These are phyloP conservation scores for Temnopleurus reevesii DNA, from an alignment of 53 echinoderm and acorn worm genomes.

Conservation along the genomic window DNA sequence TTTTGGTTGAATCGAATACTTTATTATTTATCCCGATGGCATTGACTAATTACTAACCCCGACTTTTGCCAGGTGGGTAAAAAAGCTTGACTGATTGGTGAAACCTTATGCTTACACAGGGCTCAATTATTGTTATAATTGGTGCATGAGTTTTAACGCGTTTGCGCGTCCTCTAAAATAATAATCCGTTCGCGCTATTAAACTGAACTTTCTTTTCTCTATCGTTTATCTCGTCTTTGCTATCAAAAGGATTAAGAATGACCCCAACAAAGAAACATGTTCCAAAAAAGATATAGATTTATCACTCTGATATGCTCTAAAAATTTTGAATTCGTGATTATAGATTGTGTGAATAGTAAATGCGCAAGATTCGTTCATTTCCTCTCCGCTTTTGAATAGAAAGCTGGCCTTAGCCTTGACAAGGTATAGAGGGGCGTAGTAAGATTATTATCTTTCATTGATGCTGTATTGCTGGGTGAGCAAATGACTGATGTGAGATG, in stretches of 20 bases:
- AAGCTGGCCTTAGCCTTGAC: neutral
- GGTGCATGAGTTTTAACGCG: constrained; percentile 22
- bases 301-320: neutral
- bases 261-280: constrained; percentile 1
- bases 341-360: neutral
- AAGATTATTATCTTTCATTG: neutral
- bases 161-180: constrained; percentile 3
- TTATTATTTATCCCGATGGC: too few species aligned
- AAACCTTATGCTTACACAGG: constrained; percentile 10
- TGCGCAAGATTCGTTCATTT: neutral
- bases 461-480: neutral
- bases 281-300: neutral
- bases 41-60: constrained; percentile 3
- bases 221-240: neutral
- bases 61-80: neutral
- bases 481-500: neutral
- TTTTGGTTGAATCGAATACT: too few species aligned
- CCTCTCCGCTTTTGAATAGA: constrained; percentile 1
- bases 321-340: neutral
- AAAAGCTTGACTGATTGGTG: constrained; percentile 37
- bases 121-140: neutral
- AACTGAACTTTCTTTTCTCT: neutral
- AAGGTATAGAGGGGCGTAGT: neutral
- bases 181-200: neutral
- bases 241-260: neutral